Evolutionary conservation across 1,140 invertebrate species (phyloP), one percentile per base, ranked within the genome.

Genomic region (Ridgeia piscesae): DNA sequence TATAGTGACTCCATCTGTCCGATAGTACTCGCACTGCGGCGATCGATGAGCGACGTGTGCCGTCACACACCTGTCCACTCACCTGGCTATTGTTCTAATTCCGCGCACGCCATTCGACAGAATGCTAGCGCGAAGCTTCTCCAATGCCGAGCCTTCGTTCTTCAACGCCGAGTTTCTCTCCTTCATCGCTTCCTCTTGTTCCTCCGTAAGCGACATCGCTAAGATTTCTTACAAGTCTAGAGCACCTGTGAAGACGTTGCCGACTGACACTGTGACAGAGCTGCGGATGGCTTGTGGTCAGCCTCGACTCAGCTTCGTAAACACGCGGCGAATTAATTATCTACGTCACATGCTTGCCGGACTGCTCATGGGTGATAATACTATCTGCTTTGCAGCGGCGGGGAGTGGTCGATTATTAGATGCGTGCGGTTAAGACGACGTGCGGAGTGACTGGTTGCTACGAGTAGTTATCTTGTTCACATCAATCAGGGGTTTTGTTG

Each of bases 71-170:
- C 42, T 42, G 42, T 42, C 42, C 14, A 35, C 91, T 88, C 48
- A 92, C 92, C 48, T 89, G 50, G 48, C 88, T 34, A 92, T 92
- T 34, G 34, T 92, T 77, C n/a, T 77, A 34, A 92, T 92, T 48
- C 92, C 92, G 33, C n/a, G 33, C 33, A 92, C 92, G n/a, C 92
- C 50, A 34, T 77, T 48, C 88, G 48, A 34, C 14, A 92, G 33
- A 42, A 34, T 34, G 50, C 34, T 34, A 21, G 48, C 88, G 14
- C 92, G 48, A 33, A 92, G 88, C 34, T 77, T 35, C 34, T 92
- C 92, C 11, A 92, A 34, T 34, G 92, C 48, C 50, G 92, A 88
- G 91, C 91, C 91, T 48, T 91, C 17, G 33, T 91, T 34, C 4
- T 91, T 58, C 91, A 90, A 21, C 11, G 4, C 34, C 9, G 0